phyloP scores from a whole-genome alignment of 2,113 vertebrate species.

The Crypturellus undulatus region DNA sequence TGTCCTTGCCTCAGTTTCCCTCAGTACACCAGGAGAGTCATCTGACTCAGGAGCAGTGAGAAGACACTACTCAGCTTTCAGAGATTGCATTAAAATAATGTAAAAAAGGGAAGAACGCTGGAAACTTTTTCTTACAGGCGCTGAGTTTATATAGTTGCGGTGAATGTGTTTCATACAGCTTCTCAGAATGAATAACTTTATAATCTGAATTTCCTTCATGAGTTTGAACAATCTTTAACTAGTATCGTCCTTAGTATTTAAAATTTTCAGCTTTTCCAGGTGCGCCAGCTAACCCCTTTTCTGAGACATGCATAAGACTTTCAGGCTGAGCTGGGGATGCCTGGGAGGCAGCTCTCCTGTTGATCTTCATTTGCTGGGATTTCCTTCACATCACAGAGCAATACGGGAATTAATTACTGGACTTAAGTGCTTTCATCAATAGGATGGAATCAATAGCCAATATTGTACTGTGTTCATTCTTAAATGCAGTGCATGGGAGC shows the following conservation, averaged over 20 bases:
- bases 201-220: background rate
- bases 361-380: background rate
- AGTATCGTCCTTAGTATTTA: background rate
- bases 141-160: background rate
- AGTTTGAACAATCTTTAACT: background rate
- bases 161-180: background rate
- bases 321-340: background rate
- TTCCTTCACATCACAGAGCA: background rate
- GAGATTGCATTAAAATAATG: background rate
- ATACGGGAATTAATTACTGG: background rate
- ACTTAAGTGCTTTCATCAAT: background rate
- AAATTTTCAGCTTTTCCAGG: background rate
- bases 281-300: background rate
- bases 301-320: background rate
- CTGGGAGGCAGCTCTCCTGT: background rate
- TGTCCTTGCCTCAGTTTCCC: background rate
- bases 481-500: background rate
- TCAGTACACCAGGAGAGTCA: background rate
- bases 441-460: fast-evolving
- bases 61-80: background rate
- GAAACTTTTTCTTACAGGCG: background rate
- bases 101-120: background rate
- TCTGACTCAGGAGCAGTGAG: background rate
- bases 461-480: background rate
- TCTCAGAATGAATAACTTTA: background rate